Percentiles rank a stretch among this genome's conserved stretches.
These are phyloP conservation scores for Anastrepha ludens DNA, from an alignment of 1,140 invertebrate genomes.

Conservation along the genomic window DNA sequence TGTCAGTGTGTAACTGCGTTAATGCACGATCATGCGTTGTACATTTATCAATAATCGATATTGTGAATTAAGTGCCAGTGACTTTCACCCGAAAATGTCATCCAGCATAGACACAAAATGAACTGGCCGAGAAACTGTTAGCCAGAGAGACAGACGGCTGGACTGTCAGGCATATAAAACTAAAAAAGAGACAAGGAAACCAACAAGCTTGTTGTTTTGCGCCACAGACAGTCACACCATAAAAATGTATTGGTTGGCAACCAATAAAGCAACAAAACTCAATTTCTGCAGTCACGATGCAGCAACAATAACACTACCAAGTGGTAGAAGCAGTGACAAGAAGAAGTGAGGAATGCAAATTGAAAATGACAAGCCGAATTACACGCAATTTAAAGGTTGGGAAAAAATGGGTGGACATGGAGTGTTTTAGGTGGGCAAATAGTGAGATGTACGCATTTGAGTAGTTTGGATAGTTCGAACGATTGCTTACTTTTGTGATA, in stretches of 20 bases:
- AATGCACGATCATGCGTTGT: background rate
- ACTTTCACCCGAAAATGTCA: slow-evolving; percentile 48
- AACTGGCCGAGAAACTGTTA: background rate
- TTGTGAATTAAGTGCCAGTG: slow-evolving; percentile 37
- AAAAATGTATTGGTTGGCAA: background rate
- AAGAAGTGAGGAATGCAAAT: background rate
- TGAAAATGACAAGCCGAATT: background rate
- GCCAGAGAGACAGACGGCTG: no score
- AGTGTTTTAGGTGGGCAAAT: background rate
- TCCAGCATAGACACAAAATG: background rate
- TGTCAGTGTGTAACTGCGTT: background rate
- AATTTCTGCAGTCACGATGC: background rate
- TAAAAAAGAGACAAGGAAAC: background rate
- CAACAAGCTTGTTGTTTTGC: background rate
- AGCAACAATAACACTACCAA: background rate
- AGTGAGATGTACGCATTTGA: no score
- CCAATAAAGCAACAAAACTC: background rate
- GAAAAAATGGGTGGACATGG: background rate
- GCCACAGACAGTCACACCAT: background rate
- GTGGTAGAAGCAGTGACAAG: background rate
- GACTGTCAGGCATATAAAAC: no score
- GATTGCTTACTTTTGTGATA: no score
- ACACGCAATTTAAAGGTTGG: background rate
- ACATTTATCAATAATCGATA: slow-evolving; percentile 25
- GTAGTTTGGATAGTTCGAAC: no score